phyloP scores from a whole-genome alignment of 2,113 vertebrate genomes.

The Irena cyanogastra region DNA sequence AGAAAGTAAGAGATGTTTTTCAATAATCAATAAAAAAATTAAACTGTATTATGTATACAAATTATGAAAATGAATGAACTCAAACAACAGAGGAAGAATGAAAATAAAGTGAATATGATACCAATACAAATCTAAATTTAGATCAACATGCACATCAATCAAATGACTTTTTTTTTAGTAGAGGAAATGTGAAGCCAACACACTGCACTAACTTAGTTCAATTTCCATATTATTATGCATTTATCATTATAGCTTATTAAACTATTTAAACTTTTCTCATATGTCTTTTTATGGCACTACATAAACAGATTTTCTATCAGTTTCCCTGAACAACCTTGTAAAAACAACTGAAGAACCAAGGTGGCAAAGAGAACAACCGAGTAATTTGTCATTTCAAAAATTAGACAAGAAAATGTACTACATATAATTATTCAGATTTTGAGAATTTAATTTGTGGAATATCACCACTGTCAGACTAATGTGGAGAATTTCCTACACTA shows the following conservation, averaged over 20 bases:
- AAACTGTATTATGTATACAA: not conserved
- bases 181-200: not conserved
- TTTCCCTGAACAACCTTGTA: not conserved
- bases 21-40: not conserved
- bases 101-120: slow-evolving; percentile 9
- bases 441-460: not conserved
- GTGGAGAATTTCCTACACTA: not conserved
- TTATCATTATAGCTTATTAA: slow-evolving; percentile 31
- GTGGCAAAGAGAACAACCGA: not conserved
- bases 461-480: not conserved
- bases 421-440: not conserved
- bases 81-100: not conserved
- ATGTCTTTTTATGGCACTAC: not conserved
- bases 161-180: not conserved
- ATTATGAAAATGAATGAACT: not conserved
- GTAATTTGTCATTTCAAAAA: not conserved
- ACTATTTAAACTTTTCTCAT: not conserved
- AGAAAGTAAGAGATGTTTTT: not conserved
- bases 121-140: slow-evolving; percentile 12
- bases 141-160: not conserved
- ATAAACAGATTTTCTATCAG: not conserved
- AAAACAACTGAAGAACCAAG: not conserved
- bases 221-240: not conserved
- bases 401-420: not conserved
- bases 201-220: not conserved